phyloP scores from a whole-genome alignment of 1,140 invertebrate species.

The Archivesica marissinica region DNA sequence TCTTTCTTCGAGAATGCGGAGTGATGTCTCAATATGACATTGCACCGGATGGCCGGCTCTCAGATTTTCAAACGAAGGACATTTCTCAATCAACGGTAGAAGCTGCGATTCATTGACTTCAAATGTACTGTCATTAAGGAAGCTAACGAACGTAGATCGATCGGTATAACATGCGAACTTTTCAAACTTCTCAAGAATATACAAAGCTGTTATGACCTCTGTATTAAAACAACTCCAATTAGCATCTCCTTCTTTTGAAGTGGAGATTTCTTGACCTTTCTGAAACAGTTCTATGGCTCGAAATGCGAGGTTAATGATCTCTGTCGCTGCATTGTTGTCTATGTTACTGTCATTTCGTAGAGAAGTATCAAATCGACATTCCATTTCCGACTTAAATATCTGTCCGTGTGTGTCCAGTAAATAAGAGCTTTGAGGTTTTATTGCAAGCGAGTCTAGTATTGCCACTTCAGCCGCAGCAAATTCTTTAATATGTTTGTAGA shows the following conservation, averaged over 20 bases:
- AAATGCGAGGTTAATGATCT: constrained; percentile 36
- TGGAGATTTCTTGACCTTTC: background rate
- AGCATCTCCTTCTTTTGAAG: background rate
- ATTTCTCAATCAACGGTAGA: background rate
- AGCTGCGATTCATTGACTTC: background rate
- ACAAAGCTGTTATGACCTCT: constrained; percentile 35
- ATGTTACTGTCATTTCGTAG: background rate
- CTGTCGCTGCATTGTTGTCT: background rate
- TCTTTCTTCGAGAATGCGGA: constrained; percentile 30
- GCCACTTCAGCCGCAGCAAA: constrained; percentile 8
- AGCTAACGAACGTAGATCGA: background rate
- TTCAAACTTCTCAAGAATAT: constrained; percentile 28
- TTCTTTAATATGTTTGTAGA: constrained; percentile 29
- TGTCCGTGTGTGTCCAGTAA: constrained; percentile 47
- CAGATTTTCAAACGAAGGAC: background rate
- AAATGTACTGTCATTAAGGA: background rate
- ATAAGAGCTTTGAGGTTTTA: constrained; percentile 5
- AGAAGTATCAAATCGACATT: background rate
- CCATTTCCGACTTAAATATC: constrained; percentile 37
- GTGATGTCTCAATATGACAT: constrained; percentile 16
- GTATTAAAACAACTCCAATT: constrained; percentile 39
- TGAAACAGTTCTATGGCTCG: constrained; percentile 20
- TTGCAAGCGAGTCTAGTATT: background rate
- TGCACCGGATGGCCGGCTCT: background rate
- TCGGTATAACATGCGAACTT: background rate